Evolutionary conservation across 2,888 invertebrate genomes (phyloP).

Genomic region (Alloplasta piceator): DNA sequence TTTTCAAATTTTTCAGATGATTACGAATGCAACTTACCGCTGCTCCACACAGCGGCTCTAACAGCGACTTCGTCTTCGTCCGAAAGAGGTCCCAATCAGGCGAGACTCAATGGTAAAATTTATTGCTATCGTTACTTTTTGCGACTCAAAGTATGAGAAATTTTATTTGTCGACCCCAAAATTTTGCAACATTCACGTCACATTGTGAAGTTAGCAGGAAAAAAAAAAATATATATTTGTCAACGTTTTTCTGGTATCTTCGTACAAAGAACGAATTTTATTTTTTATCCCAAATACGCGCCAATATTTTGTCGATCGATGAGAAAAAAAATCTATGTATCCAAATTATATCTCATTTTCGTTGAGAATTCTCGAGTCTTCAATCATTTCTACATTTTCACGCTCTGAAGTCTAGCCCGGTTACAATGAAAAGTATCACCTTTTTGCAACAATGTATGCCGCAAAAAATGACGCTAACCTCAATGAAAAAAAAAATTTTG

Average conservation of each 20-base stretch:
- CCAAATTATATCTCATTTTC: constrained; percentile 17
- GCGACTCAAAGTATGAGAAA: not conserved
- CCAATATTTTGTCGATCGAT: too few species aligned
- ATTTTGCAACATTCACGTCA: not conserved
- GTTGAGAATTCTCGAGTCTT: not conserved
- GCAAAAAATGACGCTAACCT: too few species aligned
- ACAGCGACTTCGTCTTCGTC: constrained; percentile 92
- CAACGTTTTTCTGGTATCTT: too few species aligned
- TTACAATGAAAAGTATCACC: too few species aligned
- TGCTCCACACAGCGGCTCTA: constrained; percentile 89
- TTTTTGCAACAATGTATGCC: too few species aligned
- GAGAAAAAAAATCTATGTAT: not conserved
- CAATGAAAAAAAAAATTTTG: too few species aligned
- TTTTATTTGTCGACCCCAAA: constrained; percentile 15
- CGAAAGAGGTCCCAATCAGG: constrained; percentile 94
- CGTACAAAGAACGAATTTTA: too few species aligned
- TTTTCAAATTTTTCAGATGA: constrained; percentile 81
- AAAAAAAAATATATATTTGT: too few species aligned
- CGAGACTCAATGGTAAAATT: constrained; percentile 91
- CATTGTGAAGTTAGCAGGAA: too few species aligned
- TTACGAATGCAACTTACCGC: constrained; percentile 92
- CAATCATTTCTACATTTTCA: not conserved
- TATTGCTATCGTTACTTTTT: not conserved
- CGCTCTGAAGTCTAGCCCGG: not conserved
- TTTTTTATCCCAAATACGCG: too few species aligned